These are phyloP conservation scores for Mycalesis mineus DNA, from an alignment of 2,888 invertebrate species.

Conservation along the genomic window DNA sequence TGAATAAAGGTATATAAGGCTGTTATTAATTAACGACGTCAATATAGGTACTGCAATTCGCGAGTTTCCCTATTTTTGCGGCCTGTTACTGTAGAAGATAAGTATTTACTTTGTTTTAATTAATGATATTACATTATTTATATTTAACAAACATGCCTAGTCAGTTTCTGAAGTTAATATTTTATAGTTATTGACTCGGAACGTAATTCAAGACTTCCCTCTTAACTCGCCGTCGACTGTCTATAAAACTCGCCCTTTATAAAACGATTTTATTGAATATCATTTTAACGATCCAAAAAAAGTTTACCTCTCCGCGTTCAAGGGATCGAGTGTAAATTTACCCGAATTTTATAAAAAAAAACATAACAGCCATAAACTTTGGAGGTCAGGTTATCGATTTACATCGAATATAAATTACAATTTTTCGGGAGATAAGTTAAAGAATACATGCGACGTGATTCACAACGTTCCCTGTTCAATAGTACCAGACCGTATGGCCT, in stretches of 20 bases:
- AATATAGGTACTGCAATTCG: too few species aligned
- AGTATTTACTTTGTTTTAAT: too few species aligned
- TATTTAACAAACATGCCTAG: not conserved
- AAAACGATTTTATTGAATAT: slow-evolving; percentile 20
- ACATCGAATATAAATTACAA: too few species aligned
- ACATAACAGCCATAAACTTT: slow-evolving; percentile 1
- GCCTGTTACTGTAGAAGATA: too few species aligned
- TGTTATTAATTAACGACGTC: too few species aligned
- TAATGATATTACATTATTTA: too few species aligned
- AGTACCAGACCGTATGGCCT: not conserved
- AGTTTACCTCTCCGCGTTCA: slow-evolving; percentile 11
- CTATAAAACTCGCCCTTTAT: slow-evolving; percentile 5
- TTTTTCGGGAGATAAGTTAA: not conserved
- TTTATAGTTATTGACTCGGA: slow-evolving; percentile 1
- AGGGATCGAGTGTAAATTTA: slow-evolving; percentile 19
- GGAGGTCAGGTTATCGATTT: slow-evolving; percentile 3
- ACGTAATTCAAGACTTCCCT: not conserved
- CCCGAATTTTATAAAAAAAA: slow-evolving; percentile 4
- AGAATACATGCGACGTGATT: too few species aligned
- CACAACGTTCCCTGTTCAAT: not conserved
- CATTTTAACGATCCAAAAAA: slow-evolving; percentile 15
- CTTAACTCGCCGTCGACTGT: not conserved
- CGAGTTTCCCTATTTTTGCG: too few species aligned
- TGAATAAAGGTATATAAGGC: too few species aligned
- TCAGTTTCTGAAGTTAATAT: not conserved